These are phyloP conservation scores for Lethocerus indicus DNA, from an alignment of 1,140 invertebrate species.

Conservation along the genomic window DNA sequence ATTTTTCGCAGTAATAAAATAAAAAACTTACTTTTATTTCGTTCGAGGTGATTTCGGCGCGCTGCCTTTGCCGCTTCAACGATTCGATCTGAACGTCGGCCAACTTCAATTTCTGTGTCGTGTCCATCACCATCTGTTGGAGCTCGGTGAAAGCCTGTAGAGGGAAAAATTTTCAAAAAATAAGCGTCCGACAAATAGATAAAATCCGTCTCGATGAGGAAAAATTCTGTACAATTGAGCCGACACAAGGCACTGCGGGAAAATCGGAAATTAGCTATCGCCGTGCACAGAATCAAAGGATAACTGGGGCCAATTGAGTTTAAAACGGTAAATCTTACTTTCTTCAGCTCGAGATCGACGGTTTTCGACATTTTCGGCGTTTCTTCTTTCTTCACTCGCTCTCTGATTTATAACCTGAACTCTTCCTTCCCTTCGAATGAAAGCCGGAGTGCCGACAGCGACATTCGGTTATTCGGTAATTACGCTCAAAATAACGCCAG, in stretches of 20 bases:
- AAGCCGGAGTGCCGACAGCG: no score
- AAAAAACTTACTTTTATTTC: slow-evolving; percentile 33
- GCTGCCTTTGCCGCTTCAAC: slow-evolving; percentile 45
- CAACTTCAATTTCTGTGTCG: slow-evolving; percentile 58
- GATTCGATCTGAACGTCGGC: slow-evolving; percentile 62
- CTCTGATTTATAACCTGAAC: no score
- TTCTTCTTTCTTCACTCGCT: neutral
- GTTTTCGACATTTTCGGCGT: slow-evolving; percentile 3
- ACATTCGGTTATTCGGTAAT: no score
- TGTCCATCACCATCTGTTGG: slow-evolving; percentile 67
- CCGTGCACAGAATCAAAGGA: neutral
- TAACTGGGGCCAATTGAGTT: neutral
- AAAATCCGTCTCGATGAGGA: neutral
- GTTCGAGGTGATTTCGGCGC: slow-evolving; percentile 48
- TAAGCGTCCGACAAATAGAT: neutral
- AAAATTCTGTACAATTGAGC: neutral
- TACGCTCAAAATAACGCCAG: no score
- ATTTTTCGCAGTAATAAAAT: neutral
- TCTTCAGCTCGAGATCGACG: slow-evolving; percentile 13
- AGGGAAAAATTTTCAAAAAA: neutral
- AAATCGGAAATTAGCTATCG: neutral
- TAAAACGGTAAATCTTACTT: neutral
- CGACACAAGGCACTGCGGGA: neutral
- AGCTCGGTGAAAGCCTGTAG: slow-evolving; percentile 61
- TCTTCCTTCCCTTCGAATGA: no score